Evolutionary conservation across 1,140 invertebrate genomes (phyloP), one percentile per base, ranked within the genome.

Genomic region (Drosophila albomicans): DNA sequence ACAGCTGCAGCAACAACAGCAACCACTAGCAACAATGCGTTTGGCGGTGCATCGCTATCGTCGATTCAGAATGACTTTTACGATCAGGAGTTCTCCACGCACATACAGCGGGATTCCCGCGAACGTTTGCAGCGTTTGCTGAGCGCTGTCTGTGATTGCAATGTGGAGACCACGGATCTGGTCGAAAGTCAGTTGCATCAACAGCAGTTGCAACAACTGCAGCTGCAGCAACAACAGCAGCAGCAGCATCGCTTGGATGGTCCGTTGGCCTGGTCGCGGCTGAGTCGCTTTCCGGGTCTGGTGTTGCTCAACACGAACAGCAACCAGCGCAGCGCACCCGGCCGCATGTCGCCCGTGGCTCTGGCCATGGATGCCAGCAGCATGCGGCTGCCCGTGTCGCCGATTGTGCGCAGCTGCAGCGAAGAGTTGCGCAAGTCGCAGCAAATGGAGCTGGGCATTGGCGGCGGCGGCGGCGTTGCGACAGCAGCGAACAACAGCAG

Each of bases 41-140:
- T n/a, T 3, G 93, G 54, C 2, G 63, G 52, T 3, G 48, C 58
- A 10, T 35, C 78, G 0, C 25, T 91, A 11, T 84, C 95, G 13
- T 96, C 96, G 2, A 97, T 96, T n/a, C 96, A 97, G 84, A 94
- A 97, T 92, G 97, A 97, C 3, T 98, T 98, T 91, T 99, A 98
- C 82, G 97, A 98, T 93, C 97, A 98, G 94, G 98, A 99, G 93
- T 99, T 99, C 93, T 95, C 96, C 28, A 95, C 96, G 20, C 85
- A 89, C 45, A 86, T 89, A 5, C 81, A 85, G 54, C 79, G 86
- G 5, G 85, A 91, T 79, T 69, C 79, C 0, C 66, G 74, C 3
- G 88, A 91, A 32, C 81, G 80, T 6, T 56, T 89, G 28, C 45
- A 76, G 10, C 68, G 89, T 1, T 35, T 85, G 35, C 66, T 89